Evolutionary conservation across 1,140 invertebrate genomes (phyloP).

Genomic region (Drosophila orena): DNA sequence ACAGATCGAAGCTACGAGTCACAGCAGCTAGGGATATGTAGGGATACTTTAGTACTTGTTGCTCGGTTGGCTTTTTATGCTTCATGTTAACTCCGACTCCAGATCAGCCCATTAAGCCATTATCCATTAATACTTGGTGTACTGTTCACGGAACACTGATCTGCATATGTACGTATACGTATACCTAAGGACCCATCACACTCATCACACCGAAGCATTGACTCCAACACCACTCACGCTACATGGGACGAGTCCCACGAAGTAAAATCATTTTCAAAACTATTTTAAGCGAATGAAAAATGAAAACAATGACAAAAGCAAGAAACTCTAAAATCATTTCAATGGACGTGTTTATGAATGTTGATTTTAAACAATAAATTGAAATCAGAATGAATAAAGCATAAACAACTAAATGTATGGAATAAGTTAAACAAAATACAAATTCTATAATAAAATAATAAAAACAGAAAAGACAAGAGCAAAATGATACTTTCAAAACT

Average conservation of each 20-base stretch:
- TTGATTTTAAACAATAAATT: conserved; percentile 77
- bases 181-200: conserved; percentile 19
- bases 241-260: conserved; percentile 17
- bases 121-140: conserved; percentile 3
- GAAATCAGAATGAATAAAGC: conserved; percentile 53
- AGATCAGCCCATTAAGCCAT: conserved; percentile 30
- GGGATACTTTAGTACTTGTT: conserved; percentile 38
- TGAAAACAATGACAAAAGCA: conserved; percentile 33
- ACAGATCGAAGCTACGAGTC: conserved; percentile 28
- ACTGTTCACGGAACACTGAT: conserved; percentile 5
- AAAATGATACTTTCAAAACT: conserved; percentile 74
- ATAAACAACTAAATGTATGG: conserved; percentile 62
- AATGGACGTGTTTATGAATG: conserved; percentile 73
- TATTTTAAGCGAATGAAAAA: conserved; percentile 48
- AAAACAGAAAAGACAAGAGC: conserved; percentile 57
- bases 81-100: conserved; percentile 35
- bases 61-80: conserved; percentile 70
- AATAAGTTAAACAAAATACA: conserved; percentile 70
- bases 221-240: conserved; percentile 37
- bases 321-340: conserved; percentile 66
- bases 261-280: conserved; percentile 41
- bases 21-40: conserved; percentile 26
- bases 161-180: conserved; percentile 47
- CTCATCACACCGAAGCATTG: conserved; percentile 28
- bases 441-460: conserved; percentile 71